These are phyloP conservation scores for Pentamera pediparva DNA, from an alignment of 53 echinoderm and acorn worm genomes.

Conservation along the genomic window DNA sequence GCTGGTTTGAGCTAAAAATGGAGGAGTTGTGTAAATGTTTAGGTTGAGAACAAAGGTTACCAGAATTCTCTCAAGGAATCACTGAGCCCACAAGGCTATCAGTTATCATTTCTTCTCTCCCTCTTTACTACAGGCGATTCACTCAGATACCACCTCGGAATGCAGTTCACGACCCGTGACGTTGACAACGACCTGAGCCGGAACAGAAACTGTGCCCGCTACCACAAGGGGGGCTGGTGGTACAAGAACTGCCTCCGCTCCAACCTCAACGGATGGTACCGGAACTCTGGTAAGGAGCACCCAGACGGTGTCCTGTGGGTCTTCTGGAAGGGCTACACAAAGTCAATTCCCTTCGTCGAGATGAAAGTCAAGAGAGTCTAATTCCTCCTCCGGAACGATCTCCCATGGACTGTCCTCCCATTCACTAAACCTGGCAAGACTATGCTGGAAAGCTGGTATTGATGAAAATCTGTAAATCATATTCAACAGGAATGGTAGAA, in stretches of 20 bases:
- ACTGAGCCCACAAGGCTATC: too few relatives aligned
- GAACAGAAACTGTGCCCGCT: slow-evolving; percentile 8
- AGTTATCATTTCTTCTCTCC: too few relatives aligned
- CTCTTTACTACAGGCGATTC: slow-evolving; percentile 10
- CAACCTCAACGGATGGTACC: slow-evolving; percentile 20
- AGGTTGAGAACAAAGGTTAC: too few relatives aligned
- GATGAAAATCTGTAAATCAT: too few relatives aligned
- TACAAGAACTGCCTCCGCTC: slow-evolving; percentile 21
- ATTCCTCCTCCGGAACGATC: too few relatives aligned
- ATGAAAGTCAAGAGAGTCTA: slow-evolving; percentile 21
- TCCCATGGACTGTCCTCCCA: too few relatives aligned
- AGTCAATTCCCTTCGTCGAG: slow-evolving; percentile 11
- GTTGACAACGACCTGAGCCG: not conserved
- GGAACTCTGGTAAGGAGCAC: not conserved
- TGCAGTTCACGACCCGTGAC: slow-evolving; percentile 18
- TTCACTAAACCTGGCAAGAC: too few relatives aligned
- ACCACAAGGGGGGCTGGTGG: slow-evolving; percentile 33
- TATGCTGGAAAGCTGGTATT: too few relatives aligned
- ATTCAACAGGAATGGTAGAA: too few relatives aligned
- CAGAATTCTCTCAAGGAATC: too few relatives aligned
- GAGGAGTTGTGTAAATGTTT: too few relatives aligned
- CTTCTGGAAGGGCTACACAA: slow-evolving; percentile 22
- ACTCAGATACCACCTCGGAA: slow-evolving; percentile 13
- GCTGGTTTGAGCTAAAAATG: too few relatives aligned
- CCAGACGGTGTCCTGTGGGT: slow-evolving; percentile 21